Evolutionary conservation across 2,888 invertebrate species (phyloP).

Genomic region (Linyphia triangularis): DNA sequence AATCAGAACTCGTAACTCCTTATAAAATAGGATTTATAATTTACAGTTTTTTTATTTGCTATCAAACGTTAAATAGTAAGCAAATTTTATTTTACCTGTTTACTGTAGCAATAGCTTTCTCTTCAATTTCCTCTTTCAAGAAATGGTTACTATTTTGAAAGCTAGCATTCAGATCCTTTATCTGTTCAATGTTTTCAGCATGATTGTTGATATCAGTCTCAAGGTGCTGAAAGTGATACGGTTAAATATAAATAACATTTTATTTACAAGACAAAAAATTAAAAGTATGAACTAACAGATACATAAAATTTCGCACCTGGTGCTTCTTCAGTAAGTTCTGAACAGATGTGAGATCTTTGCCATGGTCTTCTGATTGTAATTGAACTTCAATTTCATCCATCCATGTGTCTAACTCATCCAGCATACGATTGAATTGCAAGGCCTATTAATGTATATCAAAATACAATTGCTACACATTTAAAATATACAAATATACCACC

Average conservation of each 20-base stretch:
- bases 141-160: conserved; percentile 91
- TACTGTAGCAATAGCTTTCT: conserved; percentile 85
- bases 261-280: not conserved
- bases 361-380: conserved; percentile 87
- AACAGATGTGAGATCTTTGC: conserved; percentile 92
- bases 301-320: conserved; percentile 79
- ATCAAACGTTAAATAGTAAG: no score
- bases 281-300: not conserved
- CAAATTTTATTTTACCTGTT: conserved; percentile 83
- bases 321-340: conserved; percentile 85
- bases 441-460: conserved; percentile 82
- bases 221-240: conserved; percentile 81
- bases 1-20: not conserved
- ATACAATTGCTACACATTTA: not conserved
- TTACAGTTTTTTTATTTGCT: not conserved
- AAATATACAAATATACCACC: no score
- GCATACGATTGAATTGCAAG: conserved; percentile 89
- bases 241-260: not conserved
- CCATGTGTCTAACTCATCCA: conserved; percentile 96
- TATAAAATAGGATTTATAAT: not conserved
- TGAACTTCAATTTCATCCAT: conserved; percentile 92
- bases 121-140: conserved; percentile 91
- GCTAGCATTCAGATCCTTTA: conserved; percentile 86
- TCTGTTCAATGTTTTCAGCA: conserved; percentile 86
- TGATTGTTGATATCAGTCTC: conserved; percentile 92